Evolutionary conservation across 2,113 vertebrate species (phyloP).

Genomic region (Lethenteron camtschaticum): DNA sequence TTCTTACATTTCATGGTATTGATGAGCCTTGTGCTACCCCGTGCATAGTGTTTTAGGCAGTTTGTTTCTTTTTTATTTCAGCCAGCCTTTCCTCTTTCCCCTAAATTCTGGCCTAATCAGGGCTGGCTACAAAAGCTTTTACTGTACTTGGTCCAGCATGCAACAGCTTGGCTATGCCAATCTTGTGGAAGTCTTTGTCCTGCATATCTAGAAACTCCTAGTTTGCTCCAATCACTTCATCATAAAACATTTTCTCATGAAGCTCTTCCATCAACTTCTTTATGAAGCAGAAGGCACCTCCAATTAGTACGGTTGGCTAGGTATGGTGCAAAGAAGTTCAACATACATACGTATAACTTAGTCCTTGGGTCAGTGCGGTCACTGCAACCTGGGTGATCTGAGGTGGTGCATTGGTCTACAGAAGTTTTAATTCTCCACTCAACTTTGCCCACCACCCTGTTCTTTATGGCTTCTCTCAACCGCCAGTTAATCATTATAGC

Average conservation of each 20-base stretch:
- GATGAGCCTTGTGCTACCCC: too few relatives aligned
- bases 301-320: too few relatives aligned
- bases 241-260: neutral
- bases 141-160: neutral
- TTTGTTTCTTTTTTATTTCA: too few relatives aligned
- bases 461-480: neutral
- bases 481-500: slow-evolving; percentile 1
- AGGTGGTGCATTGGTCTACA: neutral
- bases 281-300: neutral
- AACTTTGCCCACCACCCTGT: neutral
- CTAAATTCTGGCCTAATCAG: too few relatives aligned
- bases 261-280: neutral
- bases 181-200: slow-evolving; percentile 2
- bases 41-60: too few relatives aligned
- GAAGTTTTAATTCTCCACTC: neutral
- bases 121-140: neutral
- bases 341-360: too few relatives aligned
- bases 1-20: too few relatives aligned
- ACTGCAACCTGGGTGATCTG: neutral
- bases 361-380: neutral
- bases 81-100: too few relatives aligned
- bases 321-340: too few relatives aligned
- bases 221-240: neutral
- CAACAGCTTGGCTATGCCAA: neutral
- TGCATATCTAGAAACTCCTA: neutral